These are phyloP conservation scores for Drosophila leonis DNA, from an alignment of 2,888 invertebrate genomes.

Conservation along the genomic window DNA sequence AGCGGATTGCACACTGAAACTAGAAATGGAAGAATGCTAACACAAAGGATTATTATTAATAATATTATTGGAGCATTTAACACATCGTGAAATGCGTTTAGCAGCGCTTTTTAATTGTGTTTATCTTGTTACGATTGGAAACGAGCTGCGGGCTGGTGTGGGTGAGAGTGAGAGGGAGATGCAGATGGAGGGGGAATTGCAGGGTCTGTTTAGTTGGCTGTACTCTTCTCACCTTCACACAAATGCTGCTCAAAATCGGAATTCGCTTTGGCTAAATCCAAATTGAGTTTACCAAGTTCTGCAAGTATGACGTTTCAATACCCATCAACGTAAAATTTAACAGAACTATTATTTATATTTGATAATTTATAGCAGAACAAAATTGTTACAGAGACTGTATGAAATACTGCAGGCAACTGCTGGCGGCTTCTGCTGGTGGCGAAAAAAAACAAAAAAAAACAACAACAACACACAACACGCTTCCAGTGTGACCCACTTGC, in stretches of 20 bases:
- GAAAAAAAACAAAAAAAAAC: conserved; percentile 37
- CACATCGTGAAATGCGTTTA: conserved; percentile 17
- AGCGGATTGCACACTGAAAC: conserved; percentile 50
- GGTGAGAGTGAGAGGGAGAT: neutral
- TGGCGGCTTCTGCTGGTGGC: conserved; percentile 49
- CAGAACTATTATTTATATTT: neutral
- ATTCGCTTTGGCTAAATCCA: conserved; percentile 78
- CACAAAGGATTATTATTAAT: conserved; percentile 33
- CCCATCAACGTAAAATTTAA: conserved; percentile 35
- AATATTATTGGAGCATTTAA: neutral
- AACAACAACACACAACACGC: conserved; percentile 53
- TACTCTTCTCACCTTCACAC: conserved; percentile 78
- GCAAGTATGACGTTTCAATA: conserved; percentile 50
- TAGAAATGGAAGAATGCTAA: conserved; percentile 52
- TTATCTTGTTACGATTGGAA: conserved; percentile 29
- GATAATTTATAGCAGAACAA: conserved; percentile 29
- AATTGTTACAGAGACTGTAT: conserved; percentile 11
- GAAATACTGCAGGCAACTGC: conserved; percentile 56
- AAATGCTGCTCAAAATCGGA: conserved; percentile 82
- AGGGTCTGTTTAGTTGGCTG: conserved; percentile 2
- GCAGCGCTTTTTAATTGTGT: conserved; percentile 15
- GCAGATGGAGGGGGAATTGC: neutral
- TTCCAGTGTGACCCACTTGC: conserved; percentile 58
- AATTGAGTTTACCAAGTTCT: conserved; percentile 79
- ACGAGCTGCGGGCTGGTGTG: neutral